Base-by-base conservation (phyloP, 2,113 vertebrate genomes). In the Datnioides undecimradiatus region DNA sequence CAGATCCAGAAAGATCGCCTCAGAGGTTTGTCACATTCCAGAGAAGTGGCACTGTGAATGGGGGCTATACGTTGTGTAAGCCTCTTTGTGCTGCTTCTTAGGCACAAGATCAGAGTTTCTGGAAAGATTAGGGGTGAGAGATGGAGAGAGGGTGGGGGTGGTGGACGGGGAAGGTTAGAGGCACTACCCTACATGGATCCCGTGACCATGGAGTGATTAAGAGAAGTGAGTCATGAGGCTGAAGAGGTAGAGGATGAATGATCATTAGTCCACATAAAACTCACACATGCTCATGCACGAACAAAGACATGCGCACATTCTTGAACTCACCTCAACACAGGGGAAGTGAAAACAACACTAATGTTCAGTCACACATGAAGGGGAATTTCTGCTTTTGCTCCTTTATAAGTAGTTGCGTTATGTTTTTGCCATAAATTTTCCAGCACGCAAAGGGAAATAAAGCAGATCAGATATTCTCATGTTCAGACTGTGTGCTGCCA, bases 41-140 rank as follows among this genome's bases (percentile, higher is more conserved):
- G 5, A 76, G 52, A 83, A 58, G 78, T 55, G 52, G 51, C 17
- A 21, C 36, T 3, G 27, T 40, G 16, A 29, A 19, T n/a, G 10
- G 65, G 46, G 1, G 1, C 77, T 73, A 40, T 65, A 79, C 4
- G 1, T 75, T 84, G 29, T 85, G 69, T 89, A 84, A 90, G 68
- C 86, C 65, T 84, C 85, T 90, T 90, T 91, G 84, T 91, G 71
- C 84, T 63, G 76, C 80, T 80, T 86, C 83, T 87, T 55, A 86
- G 78, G 71, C 89, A 90, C 87, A 86, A 93, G 89, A 91, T 82
- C 81, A 82, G 86, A 87, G 78, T 91, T 92, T 86, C 63, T 88
- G 70, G 71, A 62, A 69, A 80, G 92, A 94, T 94, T 93, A 91
- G 13, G 74, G 76, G 67, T 76, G 78, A 80, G 62, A 3, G 12